Conservation (phyloP, 1,140 invertebrate species). For the Drosophila ercepeae region DNA sequence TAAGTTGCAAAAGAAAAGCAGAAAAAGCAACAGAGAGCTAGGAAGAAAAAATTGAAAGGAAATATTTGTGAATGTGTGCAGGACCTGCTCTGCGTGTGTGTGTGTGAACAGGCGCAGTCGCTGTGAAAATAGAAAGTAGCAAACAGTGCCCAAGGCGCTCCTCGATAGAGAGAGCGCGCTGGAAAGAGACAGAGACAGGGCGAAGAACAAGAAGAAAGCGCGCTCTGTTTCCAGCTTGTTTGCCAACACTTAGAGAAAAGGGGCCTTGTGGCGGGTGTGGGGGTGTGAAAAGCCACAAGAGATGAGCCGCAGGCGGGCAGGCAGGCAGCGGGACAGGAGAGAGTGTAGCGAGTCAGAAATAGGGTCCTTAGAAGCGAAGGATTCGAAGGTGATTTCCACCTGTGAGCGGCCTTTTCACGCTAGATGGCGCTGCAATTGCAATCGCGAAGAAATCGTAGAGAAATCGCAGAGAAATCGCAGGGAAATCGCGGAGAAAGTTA, state of each 20-base stretch:
- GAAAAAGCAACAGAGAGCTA: constrained; percentile 32
- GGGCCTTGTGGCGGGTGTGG: background rate
- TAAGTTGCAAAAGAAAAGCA: constrained; percentile 70
- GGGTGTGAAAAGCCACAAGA: constrained; percentile 3
- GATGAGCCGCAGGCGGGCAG: background rate
- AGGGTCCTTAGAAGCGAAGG: background rate
- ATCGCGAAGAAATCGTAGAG: background rate
- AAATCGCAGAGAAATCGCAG: too few species aligned
- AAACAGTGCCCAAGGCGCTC: constrained; percentile 64
- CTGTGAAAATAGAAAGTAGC: constrained; percentile 76
- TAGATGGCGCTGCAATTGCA: background rate
- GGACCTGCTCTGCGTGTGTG: background rate
- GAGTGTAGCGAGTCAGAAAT: background rate
- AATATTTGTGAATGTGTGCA: constrained; percentile 44
- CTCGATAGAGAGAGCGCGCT: background rate
- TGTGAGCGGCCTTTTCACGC: constrained; percentile 2
- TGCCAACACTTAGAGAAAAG: constrained; percentile 71
- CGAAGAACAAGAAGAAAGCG: background rate
- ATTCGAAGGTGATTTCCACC: constrained; percentile 15
- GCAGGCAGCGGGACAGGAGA: background rate
- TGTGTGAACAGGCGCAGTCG: constrained; percentile 63
- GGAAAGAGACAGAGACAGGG: background rate
- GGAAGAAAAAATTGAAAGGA: constrained; percentile 57
- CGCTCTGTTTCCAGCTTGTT: constrained; percentile 67
- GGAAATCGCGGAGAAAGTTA: background rate